A percentile compares a stretch with the other conserved stretches of the same genome.
Evolutionary conservation across 64 coral and sea anemone species (phyloP).

Genomic region (Cladopsammia gracilis): DNA sequence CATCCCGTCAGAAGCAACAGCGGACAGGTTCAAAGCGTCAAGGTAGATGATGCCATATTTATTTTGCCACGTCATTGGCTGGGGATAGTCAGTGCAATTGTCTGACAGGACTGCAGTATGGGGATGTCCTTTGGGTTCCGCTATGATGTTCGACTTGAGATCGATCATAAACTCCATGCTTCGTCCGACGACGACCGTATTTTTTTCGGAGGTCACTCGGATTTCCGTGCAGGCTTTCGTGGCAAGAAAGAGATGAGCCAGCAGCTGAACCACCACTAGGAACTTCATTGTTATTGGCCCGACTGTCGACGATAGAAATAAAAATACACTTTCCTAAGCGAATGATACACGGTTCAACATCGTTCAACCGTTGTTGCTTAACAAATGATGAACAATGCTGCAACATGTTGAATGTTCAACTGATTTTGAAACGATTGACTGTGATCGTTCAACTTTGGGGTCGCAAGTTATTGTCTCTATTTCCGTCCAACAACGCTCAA

Average conservation of each 20-base stretch:
- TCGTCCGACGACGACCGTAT: neutral
- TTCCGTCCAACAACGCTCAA: too few relatives aligned
- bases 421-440: too few relatives aligned
- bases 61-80: neutral
- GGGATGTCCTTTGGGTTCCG: neutral
- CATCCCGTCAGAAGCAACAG: neutral
- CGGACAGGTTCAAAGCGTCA: neutral
- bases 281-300: too few relatives aligned
- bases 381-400: too few relatives aligned
- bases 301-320: too few relatives aligned
- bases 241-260: neutral
- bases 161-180: conserved; percentile 3
- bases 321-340: too few relatives aligned
- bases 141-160: neutral
- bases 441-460: too few relatives aligned
- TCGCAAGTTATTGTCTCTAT: too few relatives aligned
- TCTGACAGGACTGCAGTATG: neutral
- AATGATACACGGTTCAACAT: too few relatives aligned
- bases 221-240: conserved; percentile 14
- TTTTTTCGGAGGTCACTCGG: neutral
- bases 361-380: too few relatives aligned
- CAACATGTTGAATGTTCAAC: too few relatives aligned
- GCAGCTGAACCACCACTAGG: too few relatives aligned
- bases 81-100: neutral
- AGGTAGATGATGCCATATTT: neutral